A percentile compares a stretch with the other conserved stretches of the same genome.
Conservation (phyloP, 2,113 vertebrate species). For the Hippolais icterina region DNA sequence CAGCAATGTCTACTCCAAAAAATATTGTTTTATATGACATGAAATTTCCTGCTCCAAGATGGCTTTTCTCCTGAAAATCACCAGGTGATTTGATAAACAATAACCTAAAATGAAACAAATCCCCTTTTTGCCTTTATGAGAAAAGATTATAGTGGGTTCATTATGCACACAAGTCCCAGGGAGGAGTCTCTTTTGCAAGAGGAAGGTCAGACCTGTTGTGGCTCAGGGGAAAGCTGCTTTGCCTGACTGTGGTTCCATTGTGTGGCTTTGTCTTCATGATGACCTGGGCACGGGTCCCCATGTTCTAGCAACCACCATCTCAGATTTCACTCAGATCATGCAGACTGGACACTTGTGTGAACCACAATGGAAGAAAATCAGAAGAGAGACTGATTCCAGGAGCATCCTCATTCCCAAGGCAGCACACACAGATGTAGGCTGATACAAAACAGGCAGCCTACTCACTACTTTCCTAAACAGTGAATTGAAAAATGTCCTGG, state of each 20-base stretch:
- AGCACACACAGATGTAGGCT: rapidly evolving
- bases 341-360: neutral
- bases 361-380: neutral
- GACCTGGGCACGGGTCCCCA: rapidly evolving
- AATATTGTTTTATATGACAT: neutral
- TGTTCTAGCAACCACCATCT: neutral
- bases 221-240: neutral
- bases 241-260: rapidly evolving
- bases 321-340: neutral
- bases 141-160: neutral
- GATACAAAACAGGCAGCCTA: neutral
- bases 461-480: neutral
- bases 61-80: neutral
- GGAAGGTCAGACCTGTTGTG: neutral
- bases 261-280: neutral
- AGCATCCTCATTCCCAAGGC: neutral
- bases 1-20: neutral
- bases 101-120: neutral
- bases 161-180: neutral
- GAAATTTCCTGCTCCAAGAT: neutral
- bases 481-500: neutral
- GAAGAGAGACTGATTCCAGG: neutral
- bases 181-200: neutral
- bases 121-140: neutral
- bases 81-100: neutral